Percentiles rank a stretch among this genome's conserved stretches.
These are phyloP conservation scores for Saturnia japonica DNA, from an alignment of 2,888 invertebrate species.

Conservation along the genomic window DNA sequence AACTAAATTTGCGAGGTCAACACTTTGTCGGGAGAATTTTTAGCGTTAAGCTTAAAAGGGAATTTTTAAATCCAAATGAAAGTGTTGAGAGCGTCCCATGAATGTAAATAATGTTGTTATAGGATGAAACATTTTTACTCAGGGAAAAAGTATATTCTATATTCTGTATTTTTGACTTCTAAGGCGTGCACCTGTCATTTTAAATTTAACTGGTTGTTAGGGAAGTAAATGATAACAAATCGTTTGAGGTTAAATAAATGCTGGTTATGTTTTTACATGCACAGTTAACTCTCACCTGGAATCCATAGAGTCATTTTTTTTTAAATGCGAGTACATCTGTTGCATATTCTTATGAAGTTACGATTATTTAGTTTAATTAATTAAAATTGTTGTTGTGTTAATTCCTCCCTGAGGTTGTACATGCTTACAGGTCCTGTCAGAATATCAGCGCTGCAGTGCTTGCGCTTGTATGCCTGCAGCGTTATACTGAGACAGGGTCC, in stretches of 20 bases:
- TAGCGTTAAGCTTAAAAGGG: constrained; percentile 25
- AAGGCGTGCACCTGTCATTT: background rate
- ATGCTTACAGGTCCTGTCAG: no score
- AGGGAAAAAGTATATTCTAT: constrained; percentile 17
- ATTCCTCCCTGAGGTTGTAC: no score
- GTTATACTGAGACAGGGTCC: no score
- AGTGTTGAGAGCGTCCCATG: constrained; percentile 27
- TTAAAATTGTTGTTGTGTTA: no score
- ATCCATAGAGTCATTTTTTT: no score
- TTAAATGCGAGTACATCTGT: no score
- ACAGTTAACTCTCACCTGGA: background rate
- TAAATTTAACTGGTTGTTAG: background rate
- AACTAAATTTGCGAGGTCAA: constrained; percentile 13
- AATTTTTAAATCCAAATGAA: constrained; percentile 30
- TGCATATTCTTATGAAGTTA: no score
- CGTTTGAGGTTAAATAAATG: background rate
- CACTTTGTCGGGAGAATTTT: constrained; percentile 21
- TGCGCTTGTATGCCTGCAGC: no score
- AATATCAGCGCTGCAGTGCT: no score
- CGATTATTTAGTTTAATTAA: no score
- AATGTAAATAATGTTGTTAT: constrained; percentile 22
- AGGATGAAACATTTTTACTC: constrained; percentile 12
- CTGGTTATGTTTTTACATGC: background rate
- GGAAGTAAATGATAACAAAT: background rate
- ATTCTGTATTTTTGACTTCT: background rate